Conservation (phyloP, 2,888 invertebrate genomes). For the Morpho helenor region DNA sequence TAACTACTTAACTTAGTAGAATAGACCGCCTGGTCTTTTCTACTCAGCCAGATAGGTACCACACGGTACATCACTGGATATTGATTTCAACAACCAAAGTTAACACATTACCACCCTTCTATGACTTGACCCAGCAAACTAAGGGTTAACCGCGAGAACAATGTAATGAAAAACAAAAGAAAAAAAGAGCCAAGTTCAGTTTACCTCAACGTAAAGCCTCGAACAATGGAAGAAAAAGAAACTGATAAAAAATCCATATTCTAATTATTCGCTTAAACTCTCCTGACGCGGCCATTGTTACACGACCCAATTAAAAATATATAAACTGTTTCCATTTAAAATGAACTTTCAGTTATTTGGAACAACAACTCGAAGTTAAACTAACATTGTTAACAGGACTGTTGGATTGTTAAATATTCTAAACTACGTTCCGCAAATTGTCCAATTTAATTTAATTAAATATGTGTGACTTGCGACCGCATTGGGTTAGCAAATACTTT, state of each 20-base stretch:
- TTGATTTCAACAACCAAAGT: too few species aligned
- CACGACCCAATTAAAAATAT: conserved; percentile 19
- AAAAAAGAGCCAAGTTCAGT: too few species aligned
- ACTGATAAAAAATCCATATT: conserved; percentile 11
- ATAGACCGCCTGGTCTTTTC: too few species aligned
- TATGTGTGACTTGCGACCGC: neutral
- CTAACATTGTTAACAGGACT: neutral
- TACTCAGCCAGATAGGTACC: too few species aligned
- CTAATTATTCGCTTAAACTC: conserved; percentile 19
- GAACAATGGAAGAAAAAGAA: conserved; percentile 3
- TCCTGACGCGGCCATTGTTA: conserved; percentile 14
- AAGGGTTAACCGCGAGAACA: too few species aligned
- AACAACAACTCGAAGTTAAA: too few species aligned
- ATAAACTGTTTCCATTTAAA: neutral
- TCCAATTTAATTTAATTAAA: neutral
- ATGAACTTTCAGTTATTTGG: neutral
- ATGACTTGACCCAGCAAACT: too few species aligned
- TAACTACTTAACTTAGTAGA: too few species aligned
- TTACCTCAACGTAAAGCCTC: neutral
- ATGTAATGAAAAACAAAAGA: too few species aligned
- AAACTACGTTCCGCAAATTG: neutral
- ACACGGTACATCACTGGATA: too few species aligned
- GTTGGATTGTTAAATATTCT: neutral
- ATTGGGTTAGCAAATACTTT: too few species aligned
- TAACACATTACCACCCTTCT: too few species aligned